A percentile compares a stretch with the other conserved stretches of the same genome.
These are phyloP conservation scores for Athrips mouffetella DNA, from an alignment of 2,888 invertebrate species.

Conservation along the genomic window DNA sequence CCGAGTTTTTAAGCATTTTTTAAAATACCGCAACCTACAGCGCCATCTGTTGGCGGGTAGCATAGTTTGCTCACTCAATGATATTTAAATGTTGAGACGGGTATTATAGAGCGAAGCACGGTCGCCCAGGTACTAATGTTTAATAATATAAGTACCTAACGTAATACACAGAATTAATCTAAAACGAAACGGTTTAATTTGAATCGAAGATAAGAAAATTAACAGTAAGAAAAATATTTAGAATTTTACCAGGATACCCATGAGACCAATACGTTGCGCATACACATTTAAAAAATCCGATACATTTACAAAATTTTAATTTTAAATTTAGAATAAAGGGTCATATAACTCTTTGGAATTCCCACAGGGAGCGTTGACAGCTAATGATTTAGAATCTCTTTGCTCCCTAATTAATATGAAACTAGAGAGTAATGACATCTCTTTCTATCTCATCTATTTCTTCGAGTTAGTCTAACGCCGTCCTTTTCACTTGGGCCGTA, in stretches of 20 bases:
- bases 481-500: conserved; percentile 45
- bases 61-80: too few relatives aligned
- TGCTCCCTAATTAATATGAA: conserved; percentile 71
- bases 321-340: conserved; percentile 77
- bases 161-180: too few relatives aligned
- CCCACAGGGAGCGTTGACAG: conserved; percentile 76
- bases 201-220: too few relatives aligned
- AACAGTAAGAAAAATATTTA: too few relatives aligned
- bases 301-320: conserved; percentile 72
- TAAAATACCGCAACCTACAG: too few relatives aligned
- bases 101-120: too few relatives aligned
- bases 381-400: conserved; percentile 70
- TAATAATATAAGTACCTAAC: too few relatives aligned
- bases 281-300: conserved; percentile 62
- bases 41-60: too few relatives aligned
- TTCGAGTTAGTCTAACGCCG: conserved; percentile 20
- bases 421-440: conserved; percentile 44
- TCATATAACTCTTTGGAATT: conserved; percentile 73
- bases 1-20: too few relatives aligned
- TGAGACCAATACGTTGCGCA: conserved; percentile 53
- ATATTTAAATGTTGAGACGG: too few relatives aligned
- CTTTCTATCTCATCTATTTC: conserved; percentile 37
- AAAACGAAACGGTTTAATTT: not conserved
- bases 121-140: too few relatives aligned
- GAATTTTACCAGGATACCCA: conserved; percentile 37